These are phyloP conservation scores for Drosophila ananassae DNA, from an alignment of 1,140 invertebrate genomes.

Conservation along the genomic window DNA sequence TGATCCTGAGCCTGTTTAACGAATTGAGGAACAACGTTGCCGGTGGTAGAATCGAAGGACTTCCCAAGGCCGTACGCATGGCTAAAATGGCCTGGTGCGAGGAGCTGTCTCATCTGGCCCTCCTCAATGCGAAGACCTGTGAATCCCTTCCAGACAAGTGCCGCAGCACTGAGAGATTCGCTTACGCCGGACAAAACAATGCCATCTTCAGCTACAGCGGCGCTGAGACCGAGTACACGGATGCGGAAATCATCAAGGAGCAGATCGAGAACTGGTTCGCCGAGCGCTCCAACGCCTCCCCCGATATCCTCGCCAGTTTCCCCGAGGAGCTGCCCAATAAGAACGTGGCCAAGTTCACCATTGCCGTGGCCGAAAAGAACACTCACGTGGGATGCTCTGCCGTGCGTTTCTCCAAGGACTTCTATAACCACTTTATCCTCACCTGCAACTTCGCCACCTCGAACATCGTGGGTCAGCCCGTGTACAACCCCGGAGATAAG, in stretches of 20 bases:
- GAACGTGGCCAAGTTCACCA: constrained; percentile 54
- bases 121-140: constrained; percentile 58
- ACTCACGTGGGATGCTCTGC: constrained; percentile 62
- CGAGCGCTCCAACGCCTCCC: constrained; percentile 36
- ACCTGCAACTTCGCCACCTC: constrained; percentile 61
- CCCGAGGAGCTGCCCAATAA: constrained; percentile 56
- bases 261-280: constrained; percentile 66
- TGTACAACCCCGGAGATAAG: constrained; percentile 47
- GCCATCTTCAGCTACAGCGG: constrained; percentile 67
- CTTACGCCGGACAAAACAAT: constrained; percentile 63
- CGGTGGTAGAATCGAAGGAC: constrained; percentile 40
- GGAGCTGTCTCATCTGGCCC: constrained; percentile 52
- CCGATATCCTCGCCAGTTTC: constrained; percentile 50
- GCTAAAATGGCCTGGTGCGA: constrained; percentile 72
- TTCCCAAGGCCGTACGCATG: constrained; percentile 63
- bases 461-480: constrained; percentile 57
- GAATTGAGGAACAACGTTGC: constrained; percentile 64
- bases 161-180: constrained; percentile 68
- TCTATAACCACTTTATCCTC: constrained; percentile 64
- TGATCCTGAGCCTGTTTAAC: constrained; percentile 56
- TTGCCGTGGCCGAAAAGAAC: constrained; percentile 63
- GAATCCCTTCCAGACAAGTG: constrained; percentile 60
- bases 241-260: constrained; percentile 58
- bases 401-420: constrained; percentile 58
- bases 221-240: constrained; percentile 51